Percentiles rank a stretch among this genome's conserved stretches.
These are phyloP conservation scores for Unio pictorum DNA, from an alignment of 2,888 invertebrate genomes.

Conservation along the genomic window DNA sequence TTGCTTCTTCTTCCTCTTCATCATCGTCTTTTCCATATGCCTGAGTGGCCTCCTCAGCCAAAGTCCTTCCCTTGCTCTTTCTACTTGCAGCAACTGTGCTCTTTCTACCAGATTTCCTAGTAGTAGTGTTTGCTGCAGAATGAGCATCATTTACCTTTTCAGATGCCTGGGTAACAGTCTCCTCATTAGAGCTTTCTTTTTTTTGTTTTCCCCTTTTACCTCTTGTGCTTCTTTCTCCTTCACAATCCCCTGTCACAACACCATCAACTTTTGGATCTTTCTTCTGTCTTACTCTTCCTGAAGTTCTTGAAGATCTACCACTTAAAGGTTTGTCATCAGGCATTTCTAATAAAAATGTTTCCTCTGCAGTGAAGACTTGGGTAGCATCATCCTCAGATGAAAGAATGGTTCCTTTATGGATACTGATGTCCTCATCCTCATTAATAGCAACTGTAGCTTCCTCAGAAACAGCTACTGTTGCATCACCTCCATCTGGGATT, in stretches of 20 bases:
- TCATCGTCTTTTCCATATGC: slow-evolving; percentile 20
- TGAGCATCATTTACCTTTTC: slow-evolving; percentile 3
- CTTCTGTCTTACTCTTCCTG: slow-evolving; percentile 3
- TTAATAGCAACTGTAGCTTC: slow-evolving; percentile 6
- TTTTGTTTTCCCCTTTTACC: not conserved
- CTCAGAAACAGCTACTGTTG: slow-evolving; percentile 10
- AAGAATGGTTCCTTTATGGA: not conserved
- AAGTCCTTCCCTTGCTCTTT: slow-evolving; percentile 1
- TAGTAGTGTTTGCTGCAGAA: slow-evolving; percentile 1
- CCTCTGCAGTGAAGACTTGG: too few species aligned
- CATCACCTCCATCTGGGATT: slow-evolving; percentile 8
- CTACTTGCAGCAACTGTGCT: slow-evolving; percentile 2
- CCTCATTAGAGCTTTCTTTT: slow-evolving; percentile 1
- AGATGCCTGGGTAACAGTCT: slow-evolving; percentile 1
- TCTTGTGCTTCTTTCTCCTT: not conserved
- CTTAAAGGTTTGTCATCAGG: too few species aligned
- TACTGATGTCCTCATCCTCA: slow-evolving; percentile 1
- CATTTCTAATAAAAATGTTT: too few species aligned
- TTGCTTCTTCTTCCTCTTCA: not conserved
- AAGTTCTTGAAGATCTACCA: too few species aligned
- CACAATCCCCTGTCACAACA: not conserved
- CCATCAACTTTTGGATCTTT: slow-evolving; percentile 1
- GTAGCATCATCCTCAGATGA: not conserved
- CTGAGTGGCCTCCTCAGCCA: slow-evolving; percentile 16
- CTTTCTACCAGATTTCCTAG: slow-evolving; percentile 2